phyloP scores from a whole-genome alignment of 2,888 invertebrate species.

The Microchrysa polita region DNA sequence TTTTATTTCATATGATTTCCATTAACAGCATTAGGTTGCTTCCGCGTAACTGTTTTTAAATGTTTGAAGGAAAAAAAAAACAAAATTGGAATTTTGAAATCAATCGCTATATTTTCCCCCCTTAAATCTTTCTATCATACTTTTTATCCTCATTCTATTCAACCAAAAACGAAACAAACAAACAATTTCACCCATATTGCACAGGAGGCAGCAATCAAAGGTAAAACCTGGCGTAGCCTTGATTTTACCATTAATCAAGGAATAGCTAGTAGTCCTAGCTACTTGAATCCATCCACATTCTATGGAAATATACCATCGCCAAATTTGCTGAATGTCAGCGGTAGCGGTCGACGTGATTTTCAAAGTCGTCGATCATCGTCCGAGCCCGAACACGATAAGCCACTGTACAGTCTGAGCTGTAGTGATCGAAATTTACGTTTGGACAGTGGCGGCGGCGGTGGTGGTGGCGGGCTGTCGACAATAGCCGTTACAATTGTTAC shows the following conservation, averaged over 20 bases:
- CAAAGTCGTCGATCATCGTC: constrained; percentile 52
- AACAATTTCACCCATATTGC: constrained; percentile 21
- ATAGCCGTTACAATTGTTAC: constrained; percentile 7
- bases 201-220: constrained; percentile 51
- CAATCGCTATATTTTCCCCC: not conserved
- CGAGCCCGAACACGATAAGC: constrained; percentile 50
- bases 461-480: constrained; percentile 14
- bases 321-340: constrained; percentile 35
- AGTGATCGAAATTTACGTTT: constrained; percentile 28
- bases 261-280: constrained; percentile 39
- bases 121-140: not conserved
- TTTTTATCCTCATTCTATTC: not conserved
- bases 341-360: constrained; percentile 49
- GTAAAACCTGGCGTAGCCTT: constrained; percentile 52
- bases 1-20: not conserved
- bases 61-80: no score
- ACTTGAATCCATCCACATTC: constrained; percentile 38
- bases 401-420: constrained; percentile 22
- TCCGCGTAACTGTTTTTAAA: no score
- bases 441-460: constrained; percentile 22
- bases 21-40: no score
- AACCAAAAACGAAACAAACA: no score
- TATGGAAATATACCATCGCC: constrained; percentile 38
- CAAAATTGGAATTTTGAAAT: no score
- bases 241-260: constrained; percentile 50